Percentiles rank a stretch among this genome's conserved stretches.
phyloP scores from a whole-genome alignment of 2,888 invertebrate genomes.

The Smittia sp. region DNA sequence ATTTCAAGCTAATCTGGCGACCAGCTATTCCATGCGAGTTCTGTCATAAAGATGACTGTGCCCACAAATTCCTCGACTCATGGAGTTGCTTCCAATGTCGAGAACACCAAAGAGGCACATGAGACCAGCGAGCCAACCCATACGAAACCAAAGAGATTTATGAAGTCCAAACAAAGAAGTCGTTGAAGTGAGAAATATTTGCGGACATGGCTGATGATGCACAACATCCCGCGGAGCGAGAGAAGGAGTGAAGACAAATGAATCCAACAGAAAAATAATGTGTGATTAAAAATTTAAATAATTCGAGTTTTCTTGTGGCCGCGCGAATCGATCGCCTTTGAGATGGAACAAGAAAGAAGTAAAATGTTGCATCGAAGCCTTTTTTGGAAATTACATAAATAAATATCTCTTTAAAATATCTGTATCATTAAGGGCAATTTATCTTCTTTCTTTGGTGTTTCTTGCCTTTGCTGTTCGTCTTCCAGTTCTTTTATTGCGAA shows the following conservation, averaged over 20 bases:
- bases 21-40: conserved; percentile 2
- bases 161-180: neutral
- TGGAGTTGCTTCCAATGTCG: neutral
- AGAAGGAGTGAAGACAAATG: neutral
- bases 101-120: neutral
- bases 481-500: conserved; percentile 27
- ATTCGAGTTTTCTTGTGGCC: neutral
- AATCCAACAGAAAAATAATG: neutral
- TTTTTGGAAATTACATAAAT: conserved; percentile 39
- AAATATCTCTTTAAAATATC: conserved; percentile 33
- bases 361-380: conserved; percentile 33
- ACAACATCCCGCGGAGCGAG: neutral
- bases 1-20: neutral
- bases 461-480: neutral
- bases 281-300: conserved; percentile 4
- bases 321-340: neutral
- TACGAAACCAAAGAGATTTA: too few relatives aligned
- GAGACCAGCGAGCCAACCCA: too few relatives aligned
- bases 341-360: neutral
- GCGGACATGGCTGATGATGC: neutral
- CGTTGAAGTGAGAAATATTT: conserved; percentile 1
- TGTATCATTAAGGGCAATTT: conserved; percentile 36
- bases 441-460: conserved; percentile 29
- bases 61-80: neutral
- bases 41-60: conserved; percentile 9